These are phyloP conservation scores for Alauda arvensis DNA, from an alignment of 2,797 vertebrate genomes.

Conservation along the genomic window DNA sequence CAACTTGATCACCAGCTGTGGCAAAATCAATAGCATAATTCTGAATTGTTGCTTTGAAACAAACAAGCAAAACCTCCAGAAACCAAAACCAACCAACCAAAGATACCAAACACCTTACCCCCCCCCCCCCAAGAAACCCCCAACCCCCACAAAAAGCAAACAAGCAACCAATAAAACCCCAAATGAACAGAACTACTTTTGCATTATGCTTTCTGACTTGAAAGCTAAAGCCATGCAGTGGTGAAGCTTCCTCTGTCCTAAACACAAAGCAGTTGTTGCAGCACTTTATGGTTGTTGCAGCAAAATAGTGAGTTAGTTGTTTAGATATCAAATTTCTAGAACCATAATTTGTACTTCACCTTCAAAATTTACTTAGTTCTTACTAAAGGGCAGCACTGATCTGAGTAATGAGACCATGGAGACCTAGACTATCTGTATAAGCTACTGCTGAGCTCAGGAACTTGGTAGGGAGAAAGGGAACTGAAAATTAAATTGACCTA, in stretches of 20 bases:
- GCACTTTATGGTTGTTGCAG: neutral
- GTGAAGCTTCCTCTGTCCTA: neutral
- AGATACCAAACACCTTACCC: too few relatives aligned
- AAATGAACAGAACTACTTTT: neutral
- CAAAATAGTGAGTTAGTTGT: neutral
- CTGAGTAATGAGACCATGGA: neutral
- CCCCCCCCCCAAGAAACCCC: fast-evolving
- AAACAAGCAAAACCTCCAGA: neutral
- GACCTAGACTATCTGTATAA: neutral
- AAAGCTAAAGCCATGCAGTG: neutral
- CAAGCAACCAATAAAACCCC: fast-evolving
- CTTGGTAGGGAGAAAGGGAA: neutral
- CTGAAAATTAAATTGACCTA: neutral
- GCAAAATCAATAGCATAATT: neutral
- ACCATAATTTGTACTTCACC: neutral
- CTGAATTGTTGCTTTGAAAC: neutral
- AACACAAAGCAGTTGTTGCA: neutral
- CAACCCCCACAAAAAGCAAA: neutral
- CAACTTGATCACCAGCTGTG: neutral
- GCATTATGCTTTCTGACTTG: neutral
- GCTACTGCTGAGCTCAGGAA: neutral
- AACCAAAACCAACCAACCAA: neutral
- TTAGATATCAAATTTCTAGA: neutral
- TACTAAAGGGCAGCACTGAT: neutral
- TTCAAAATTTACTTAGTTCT: neutral